Evolutionary conservation across 37 sponge, comb jelly and placozoan genomes (phyloP), one percentile per base, ranked within the genome.

Genomic region (Ephydatia muelleri): DNA sequence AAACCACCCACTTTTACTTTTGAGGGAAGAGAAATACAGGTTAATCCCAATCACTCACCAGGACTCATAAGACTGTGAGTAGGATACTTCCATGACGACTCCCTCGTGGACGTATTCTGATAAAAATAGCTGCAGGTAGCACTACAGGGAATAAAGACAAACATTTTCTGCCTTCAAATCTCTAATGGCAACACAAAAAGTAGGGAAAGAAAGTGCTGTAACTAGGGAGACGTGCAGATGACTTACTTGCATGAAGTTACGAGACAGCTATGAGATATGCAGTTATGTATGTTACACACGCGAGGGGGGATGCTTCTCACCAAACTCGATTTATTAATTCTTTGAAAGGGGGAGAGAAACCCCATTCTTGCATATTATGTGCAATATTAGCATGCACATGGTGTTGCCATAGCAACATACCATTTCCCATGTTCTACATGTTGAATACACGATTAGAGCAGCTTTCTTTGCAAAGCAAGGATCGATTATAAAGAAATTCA

Each of bases 41-140:
- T 38, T 6, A 19, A 75, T n/a, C n/a, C n/a, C n/a, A n/a, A n/a
- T n/a, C n/a, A n/a, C 36, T 30, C 48, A 77, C 28, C 28, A 23
- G 39, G 28, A 28, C 25, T 22, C 19, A 23, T 34, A 2, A 4
- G 31, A 39, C 31, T 27, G 21, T n/a, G 38, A 74, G 40, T 67
- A 2, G 88, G 88, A n/a, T 75, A 82, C 23, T 75, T 73, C 88
- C 88, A 88, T 1, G 77, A 65, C 14, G 30, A 39, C 31, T 75
- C 83, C 28, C 65, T 83, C 3, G 88, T 82, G 26, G 77, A 69
- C 16, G 64, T 9, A 38, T 87, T 68, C 21, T 80, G 72, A 40
- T 65, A 87, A 9, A 33, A 37, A 73, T 80, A 87, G 30, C 87
- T 65, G 32, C 87, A 87, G 3, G 81, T 75, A 5, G 72, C 43